These are phyloP conservation scores for Gymnorhina tibicen DNA, from an alignment of 2,113 vertebrate genomes.

Conservation along the genomic window DNA sequence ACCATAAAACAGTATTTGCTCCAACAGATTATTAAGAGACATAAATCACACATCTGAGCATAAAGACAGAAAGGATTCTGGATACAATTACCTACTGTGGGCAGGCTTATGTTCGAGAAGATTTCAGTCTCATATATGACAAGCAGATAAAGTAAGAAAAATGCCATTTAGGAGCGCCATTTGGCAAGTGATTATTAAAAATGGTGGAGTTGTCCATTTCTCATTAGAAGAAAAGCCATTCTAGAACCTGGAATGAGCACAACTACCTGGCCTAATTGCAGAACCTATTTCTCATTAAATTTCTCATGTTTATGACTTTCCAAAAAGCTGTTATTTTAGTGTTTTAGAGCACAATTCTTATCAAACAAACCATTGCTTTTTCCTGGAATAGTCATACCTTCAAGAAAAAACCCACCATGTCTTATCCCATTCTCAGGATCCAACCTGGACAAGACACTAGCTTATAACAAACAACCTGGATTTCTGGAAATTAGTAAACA, in stretches of 20 bases:
- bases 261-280: background rate
- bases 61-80: background rate
- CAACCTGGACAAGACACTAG: background rate
- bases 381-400: background rate
- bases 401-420: background rate
- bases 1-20: background rate
- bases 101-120: background rate
- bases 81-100: background rate
- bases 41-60: background rate
- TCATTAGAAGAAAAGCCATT: background rate
- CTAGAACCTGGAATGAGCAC: background rate
- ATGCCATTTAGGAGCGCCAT: background rate
- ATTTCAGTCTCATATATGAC: background rate
- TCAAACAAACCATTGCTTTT: background rate
- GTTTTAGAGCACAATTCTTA: background rate
- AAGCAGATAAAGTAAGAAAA: background rate
- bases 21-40: background rate
- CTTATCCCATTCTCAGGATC: background rate
- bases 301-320: background rate
- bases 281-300: background rate
- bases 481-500: background rate
- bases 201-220: background rate
- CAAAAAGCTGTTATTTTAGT: background rate
- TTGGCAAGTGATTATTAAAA: background rate
- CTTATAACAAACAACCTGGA: background rate